Evolutionary conservation across 2,797 vertebrate genomes (phyloP), one percentile per base, ranked within the genome.

Genomic region (Pseudochaenichthys georgianus): DNA sequence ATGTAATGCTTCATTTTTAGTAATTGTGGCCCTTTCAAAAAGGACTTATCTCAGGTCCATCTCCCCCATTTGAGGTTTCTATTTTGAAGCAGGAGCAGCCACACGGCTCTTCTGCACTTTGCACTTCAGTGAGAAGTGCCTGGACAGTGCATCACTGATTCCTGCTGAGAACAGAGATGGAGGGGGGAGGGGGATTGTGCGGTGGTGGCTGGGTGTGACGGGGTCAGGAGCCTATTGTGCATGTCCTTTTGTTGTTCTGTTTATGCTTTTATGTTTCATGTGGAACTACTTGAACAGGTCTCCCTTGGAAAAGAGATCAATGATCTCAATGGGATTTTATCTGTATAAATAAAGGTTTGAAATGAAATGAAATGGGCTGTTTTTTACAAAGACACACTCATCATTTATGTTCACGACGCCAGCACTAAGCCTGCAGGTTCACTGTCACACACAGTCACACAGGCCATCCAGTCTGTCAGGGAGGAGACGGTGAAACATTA

Each of bases 101-200:
- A 42, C 61, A 46, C 70, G 60, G 77, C 73, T 85, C 47, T 62
- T 50, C 41, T 59, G 28, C 60, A 65, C 76, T 81, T 73, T 81
- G 71, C 82, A 81, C 85, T 85, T 83, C 52, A 72, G 68, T 91
- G 66, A 71, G 75, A 28, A 28, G 73, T 57, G 71, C 83, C 74
- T 64, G 73, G 70, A 89, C 72, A 75, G 68, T 87, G 87, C 77
- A 59, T 89, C 83, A 64, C 76, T 90, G 86, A 89, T 85, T 85
- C 81, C 70, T 75, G 66, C 80, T 72, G 66, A 85, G 78, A 66
- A 69, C 70, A 67, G 73, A 64, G 59, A 64, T 64, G 41, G 48
- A 16, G 53, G 50, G 31, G 43, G 34, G 46, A n/a, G 50, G 31
- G 47, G 65, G 46, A 75, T 47, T 42, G 38, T 73, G 60, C 70